These are phyloP conservation scores for Sarcophaga subvicina DNA, from an alignment of 2,888 invertebrate genomes.

Conservation along the genomic window DNA sequence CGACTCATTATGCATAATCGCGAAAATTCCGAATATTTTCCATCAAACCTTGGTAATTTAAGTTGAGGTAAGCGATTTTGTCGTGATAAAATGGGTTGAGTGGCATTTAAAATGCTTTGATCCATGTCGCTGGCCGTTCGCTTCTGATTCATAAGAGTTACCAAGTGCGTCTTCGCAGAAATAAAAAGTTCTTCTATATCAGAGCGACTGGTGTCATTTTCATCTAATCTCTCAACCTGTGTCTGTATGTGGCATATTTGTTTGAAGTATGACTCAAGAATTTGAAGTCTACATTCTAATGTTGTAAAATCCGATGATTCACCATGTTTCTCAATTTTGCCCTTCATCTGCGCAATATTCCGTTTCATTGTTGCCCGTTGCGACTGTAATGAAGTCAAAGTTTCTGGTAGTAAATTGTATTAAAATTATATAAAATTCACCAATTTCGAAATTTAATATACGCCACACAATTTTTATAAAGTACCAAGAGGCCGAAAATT, in stretches of 20 bases:
- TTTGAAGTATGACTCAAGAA: conserved; percentile 57
- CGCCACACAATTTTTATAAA: no score
- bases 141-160: conserved; percentile 28
- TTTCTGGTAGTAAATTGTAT: background rate
- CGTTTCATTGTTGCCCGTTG: conserved; percentile 49
- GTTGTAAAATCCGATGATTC: conserved; percentile 35
- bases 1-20: conserved; percentile 21
- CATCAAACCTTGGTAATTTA: conserved; percentile 31
- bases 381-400: conserved; percentile 34
- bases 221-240: conserved; percentile 50
- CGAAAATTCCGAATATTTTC: conserved; percentile 31
- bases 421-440: no score
- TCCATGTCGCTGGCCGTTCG: conserved; percentile 15
- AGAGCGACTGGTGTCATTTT: conserved; percentile 9
- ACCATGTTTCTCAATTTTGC: conserved; percentile 26
- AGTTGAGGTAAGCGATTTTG: conserved; percentile 36
- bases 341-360: conserved; percentile 24
- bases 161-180: conserved; percentile 19
- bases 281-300: conserved; percentile 54
- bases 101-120: conserved; percentile 39
- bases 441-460: no score
- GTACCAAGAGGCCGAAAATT: no score
- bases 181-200: conserved; percentile 54
- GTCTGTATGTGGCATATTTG: conserved; percentile 49
- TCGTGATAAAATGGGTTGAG: background rate